These are phyloP conservation scores for Albula glossodonta DNA, from an alignment of 2,113 vertebrate genomes.

Conservation along the genomic window DNA sequence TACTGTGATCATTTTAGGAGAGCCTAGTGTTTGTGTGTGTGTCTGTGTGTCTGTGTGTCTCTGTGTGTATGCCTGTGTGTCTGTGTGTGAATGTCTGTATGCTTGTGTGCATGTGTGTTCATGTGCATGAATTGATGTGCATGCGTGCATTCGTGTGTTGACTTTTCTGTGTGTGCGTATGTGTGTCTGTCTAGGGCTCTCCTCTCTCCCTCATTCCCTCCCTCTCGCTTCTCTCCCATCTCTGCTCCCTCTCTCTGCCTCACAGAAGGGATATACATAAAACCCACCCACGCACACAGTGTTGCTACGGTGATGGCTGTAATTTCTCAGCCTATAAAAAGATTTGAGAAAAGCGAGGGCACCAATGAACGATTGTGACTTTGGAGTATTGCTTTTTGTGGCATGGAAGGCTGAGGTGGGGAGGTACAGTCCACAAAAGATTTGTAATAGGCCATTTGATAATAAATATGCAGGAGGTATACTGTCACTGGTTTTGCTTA, in stretches of 20 bases:
- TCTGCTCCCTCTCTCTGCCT: conserved; percentile 27
- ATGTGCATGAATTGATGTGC: not conserved
- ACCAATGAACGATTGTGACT: conserved; percentile 25
- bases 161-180: not conserved
- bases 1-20: not conserved
- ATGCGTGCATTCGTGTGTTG: not conserved
- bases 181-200: not conserved
- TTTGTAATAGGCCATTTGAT: not conserved
- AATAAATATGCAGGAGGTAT: not conserved
- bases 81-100: not conserved
- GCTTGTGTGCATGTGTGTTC: not conserved
- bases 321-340: conserved; percentile 55
- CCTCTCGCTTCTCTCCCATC: conserved; percentile 8
- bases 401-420: not conserved
- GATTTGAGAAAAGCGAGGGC: conserved; percentile 39
- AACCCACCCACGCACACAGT: conserved; percentile 50
- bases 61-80: not conserved
- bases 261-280: conserved; percentile 41
- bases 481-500: too few relatives aligned
- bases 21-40: not conserved
- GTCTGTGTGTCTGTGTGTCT: not conserved
- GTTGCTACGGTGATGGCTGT: conserved; percentile 60
- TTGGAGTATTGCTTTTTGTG: not conserved
- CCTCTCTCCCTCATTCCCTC: not conserved
- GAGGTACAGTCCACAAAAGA: not conserved